A percentile compares a stretch with the other conserved stretches of the same genome.
These are phyloP conservation scores for Anarrhichthys ocellatus DNA, from an alignment of 2,113 vertebrate species.

Conservation along the genomic window DNA sequence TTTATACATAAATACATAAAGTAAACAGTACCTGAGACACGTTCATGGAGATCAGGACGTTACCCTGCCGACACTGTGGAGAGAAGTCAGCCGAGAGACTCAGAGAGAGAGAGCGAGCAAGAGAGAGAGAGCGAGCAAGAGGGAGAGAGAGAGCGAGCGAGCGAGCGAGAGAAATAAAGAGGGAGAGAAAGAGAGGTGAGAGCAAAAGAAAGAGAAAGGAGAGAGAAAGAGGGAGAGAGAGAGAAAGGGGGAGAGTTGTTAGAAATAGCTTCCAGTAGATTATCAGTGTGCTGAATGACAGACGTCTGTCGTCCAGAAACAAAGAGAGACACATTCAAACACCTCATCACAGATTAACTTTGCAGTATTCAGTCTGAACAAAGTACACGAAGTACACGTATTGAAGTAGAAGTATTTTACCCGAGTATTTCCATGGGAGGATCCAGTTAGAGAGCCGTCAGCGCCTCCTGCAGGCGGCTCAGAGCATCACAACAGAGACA, in stretches of 20 bases:
- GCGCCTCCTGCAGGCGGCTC: not conserved
- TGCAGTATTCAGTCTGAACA: too few species aligned
- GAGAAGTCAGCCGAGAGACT: not conserved
- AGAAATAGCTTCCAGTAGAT: slow-evolving; percentile 58
- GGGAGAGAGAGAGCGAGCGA: too few species aligned
- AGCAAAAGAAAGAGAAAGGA: too few species aligned
- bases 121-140: not conserved
- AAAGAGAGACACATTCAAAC: not conserved
- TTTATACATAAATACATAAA: too few species aligned
- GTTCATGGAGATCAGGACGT: too few species aligned
- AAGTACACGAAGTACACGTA: too few species aligned
- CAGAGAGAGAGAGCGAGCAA: not conserved
- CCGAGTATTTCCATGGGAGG: not conserved
- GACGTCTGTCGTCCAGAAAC: slow-evolving; percentile 30
- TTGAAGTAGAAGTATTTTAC: too few species aligned
- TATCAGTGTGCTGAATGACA: slow-evolving; percentile 44
- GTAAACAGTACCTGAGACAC: too few species aligned
- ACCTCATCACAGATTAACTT: not conserved
- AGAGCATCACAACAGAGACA: not conserved
- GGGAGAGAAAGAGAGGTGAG: not conserved
- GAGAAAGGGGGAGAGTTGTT: not conserved
- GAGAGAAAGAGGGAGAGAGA: not conserved
- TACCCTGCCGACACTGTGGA: too few species aligned
- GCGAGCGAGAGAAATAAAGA: not conserved
- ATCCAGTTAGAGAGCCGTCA: not conserved